These are phyloP conservation scores for honey bee (Apis mellifera) DNA, from an alignment of 1,140 invertebrate genomes.

Conservation along the genomic window DNA sequence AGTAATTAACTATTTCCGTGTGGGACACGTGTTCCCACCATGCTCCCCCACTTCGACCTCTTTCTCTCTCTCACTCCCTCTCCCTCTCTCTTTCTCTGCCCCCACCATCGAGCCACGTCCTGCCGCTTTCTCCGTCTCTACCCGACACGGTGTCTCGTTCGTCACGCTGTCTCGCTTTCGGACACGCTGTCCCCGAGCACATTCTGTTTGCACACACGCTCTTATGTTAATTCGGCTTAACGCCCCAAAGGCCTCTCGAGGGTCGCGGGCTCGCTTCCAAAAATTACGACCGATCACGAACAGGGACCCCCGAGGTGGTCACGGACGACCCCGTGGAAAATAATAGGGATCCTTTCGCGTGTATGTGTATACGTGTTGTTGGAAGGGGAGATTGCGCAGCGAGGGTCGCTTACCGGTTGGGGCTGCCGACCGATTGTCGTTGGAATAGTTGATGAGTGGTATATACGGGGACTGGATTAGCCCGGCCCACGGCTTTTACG, in stretches of 20 bases:
- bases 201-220: constrained; percentile 80
- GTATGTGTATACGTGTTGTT: constrained; percentile 16
- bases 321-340: constrained; percentile 65
- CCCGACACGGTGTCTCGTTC: constrained; percentile 14
- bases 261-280: constrained; percentile 65
- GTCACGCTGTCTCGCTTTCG: constrained; percentile 29
- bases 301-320: constrained; percentile 55
- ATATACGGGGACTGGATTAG: constrained; percentile 43
- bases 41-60: constrained; percentile 8
- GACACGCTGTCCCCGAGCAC: constrained; percentile 18
- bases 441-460: constrained; percentile 47
- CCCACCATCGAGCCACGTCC: constrained; percentile 4
- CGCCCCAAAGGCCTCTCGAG: constrained; percentile 70
- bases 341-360: constrained; percentile 53
- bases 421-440: constrained; percentile 43
- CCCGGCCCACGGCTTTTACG: constrained; percentile 21
- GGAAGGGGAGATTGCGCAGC: not conserved
- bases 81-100: not conserved
- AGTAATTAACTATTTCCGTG: constrained; percentile 80
- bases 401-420: constrained; percentile 48
- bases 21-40: constrained; percentile 77
- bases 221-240: constrained; percentile 81
- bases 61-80: constrained; percentile 7
- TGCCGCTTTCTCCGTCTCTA: constrained; percentile 14
- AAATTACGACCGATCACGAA: constrained; percentile 71